Percentiles rank a stretch among this genome's conserved stretches.
These are phyloP conservation scores for Coelinius sp. DNA, from an alignment of 2,888 invertebrate genomes.

Conservation along the genomic window DNA sequence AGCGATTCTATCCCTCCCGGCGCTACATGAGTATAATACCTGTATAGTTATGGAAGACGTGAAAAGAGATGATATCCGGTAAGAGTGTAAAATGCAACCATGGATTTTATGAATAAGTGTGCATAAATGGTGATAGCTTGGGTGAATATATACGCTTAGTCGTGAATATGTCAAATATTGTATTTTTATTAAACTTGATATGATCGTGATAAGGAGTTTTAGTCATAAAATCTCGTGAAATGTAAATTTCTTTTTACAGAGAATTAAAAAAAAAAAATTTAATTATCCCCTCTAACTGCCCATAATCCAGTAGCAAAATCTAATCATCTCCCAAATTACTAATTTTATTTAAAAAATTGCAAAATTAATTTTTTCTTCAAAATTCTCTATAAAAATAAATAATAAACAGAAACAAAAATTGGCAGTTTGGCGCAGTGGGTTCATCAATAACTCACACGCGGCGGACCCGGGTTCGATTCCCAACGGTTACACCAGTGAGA, in stretches of 20 bases:
- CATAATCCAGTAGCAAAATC: too few relatives aligned
- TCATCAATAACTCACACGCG: too few relatives aligned
- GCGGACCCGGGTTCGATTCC: too few relatives aligned
- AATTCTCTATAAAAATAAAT: too few relatives aligned
- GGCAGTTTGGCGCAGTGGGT: too few relatives aligned
- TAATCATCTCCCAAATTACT: too few relatives aligned
- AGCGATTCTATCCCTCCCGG: constrained; percentile 44
- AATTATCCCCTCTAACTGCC: too few relatives aligned
- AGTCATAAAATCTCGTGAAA: constrained; percentile 34
- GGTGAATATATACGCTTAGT: constrained; percentile 21
- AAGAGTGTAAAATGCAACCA: constrained; percentile 24
- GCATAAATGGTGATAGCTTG: constrained; percentile 25
- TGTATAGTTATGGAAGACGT: constrained; percentile 26
- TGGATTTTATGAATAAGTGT: constrained; percentile 30
- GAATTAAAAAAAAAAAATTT: too few relatives aligned
- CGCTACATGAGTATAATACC: constrained; percentile 14
- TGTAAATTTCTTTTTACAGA: not conserved
- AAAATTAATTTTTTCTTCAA: too few relatives aligned
- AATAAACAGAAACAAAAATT: too few relatives aligned
- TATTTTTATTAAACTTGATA: constrained; percentile 3
- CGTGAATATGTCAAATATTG: constrained; percentile 24
- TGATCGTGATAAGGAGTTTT: constrained; percentile 54
- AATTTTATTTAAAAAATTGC: too few relatives aligned
- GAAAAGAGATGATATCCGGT: constrained; percentile 29
- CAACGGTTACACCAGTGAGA: too few relatives aligned